These are phyloP conservation scores for Cyanistes caeruleus DNA, from an alignment of 2,113 vertebrate genomes.

Conservation along the genomic window DNA sequence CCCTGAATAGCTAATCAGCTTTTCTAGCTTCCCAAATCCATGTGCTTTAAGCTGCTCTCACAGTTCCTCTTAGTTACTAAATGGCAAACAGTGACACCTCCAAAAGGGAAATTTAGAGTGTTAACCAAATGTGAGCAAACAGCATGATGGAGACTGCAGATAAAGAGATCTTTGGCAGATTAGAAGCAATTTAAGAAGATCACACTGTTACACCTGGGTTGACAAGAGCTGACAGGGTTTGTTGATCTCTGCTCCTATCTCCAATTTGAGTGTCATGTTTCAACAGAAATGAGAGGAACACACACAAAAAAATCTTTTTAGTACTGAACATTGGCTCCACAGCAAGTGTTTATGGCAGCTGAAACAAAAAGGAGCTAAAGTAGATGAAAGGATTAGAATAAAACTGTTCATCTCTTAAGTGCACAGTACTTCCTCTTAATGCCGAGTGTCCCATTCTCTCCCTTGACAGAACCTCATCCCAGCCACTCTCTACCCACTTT, in stretches of 20 bases:
- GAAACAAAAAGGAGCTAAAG: slow-evolving; percentile 54
- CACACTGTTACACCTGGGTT: slow-evolving; percentile 80
- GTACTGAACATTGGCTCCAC: not conserved
- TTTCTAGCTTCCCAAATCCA: slow-evolving; percentile 75
- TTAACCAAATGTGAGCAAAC: slow-evolving; percentile 81
- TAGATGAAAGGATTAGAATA: slow-evolving; percentile 67
- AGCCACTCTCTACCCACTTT: slow-evolving; percentile 20
- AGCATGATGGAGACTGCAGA: slow-evolving; percentile 72
- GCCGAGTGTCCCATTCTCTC: not conserved
- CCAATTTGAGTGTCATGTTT: slow-evolving; percentile 78
- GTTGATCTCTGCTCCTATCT: slow-evolving; percentile 79
- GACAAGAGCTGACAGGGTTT: slow-evolving; percentile 82
- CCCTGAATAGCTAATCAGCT: slow-evolving; percentile 84
- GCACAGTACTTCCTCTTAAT: not conserved
- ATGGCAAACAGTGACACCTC: slow-evolving; percentile 80
- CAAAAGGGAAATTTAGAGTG: slow-evolving; percentile 76
- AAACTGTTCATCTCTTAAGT: slow-evolving; percentile 48
- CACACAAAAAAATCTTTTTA: slow-evolving; percentile 19
- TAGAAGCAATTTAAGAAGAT: slow-evolving; percentile 79
- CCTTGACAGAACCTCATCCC: not conserved
- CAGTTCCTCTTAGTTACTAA: slow-evolving; percentile 71
- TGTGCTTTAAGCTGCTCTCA: slow-evolving; percentile 71
- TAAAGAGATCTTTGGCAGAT: slow-evolving; percentile 76
- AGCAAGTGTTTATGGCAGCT: slow-evolving; percentile 52
- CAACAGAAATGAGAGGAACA: slow-evolving; percentile 66